These are phyloP conservation scores for Falco columbarius DNA, from an alignment of 2,797 vertebrate genomes.

Conservation along the genomic window DNA sequence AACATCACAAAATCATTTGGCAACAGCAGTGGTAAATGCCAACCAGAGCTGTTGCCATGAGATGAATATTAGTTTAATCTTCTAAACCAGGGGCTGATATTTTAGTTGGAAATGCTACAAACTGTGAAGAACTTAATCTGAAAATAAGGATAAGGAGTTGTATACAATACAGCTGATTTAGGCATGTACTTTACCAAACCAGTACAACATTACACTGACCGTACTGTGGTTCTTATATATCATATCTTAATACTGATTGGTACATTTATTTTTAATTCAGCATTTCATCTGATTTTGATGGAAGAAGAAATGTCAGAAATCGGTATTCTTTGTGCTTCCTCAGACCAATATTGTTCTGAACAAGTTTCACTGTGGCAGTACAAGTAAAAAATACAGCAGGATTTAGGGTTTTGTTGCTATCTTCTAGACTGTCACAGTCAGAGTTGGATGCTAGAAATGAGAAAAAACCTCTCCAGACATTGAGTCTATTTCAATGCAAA, in stretches of 20 bases:
- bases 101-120: background rate
- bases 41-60: background rate
- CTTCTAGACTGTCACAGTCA: background rate
- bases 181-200: background rate
- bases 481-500: background rate
- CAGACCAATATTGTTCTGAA: background rate
- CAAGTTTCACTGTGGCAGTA: background rate
- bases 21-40: background rate
- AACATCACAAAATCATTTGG: background rate
- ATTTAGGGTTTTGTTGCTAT: background rate
- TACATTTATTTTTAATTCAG: background rate
- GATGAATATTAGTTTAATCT: background rate
- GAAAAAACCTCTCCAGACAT: background rate
- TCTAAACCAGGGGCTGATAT: background rate
- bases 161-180: background rate
- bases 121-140: background rate
- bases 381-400: background rate
- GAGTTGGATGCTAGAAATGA: background rate
- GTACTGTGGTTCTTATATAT: background rate
- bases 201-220: background rate
- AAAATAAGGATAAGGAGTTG: background rate
- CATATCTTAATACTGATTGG: background rate
- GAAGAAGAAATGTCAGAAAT: background rate
- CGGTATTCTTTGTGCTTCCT: background rate
- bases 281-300: background rate